These are phyloP conservation scores for Odontothrips loti DNA, from an alignment of 2,888 invertebrate genomes.

Conservation along the genomic window DNA sequence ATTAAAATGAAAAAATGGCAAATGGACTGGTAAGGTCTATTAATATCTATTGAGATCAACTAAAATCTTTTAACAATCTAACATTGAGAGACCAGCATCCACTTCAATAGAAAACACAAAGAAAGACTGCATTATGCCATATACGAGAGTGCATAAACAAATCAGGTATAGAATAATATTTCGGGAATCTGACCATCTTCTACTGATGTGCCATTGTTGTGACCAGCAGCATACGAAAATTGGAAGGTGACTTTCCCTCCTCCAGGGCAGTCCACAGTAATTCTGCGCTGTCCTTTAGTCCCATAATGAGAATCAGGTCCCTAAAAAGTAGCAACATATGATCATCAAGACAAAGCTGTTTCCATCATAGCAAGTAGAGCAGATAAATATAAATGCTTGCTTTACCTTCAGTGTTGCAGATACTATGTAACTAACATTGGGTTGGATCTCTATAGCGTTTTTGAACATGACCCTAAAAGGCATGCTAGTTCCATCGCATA, in stretches of 20 bases:
- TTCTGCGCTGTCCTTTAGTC: slow-evolving; percentile 70
- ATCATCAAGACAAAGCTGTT: neutral
- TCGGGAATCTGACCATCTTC: slow-evolving; percentile 86
- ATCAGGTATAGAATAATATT: slow-evolving; percentile 71
- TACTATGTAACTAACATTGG: slow-evolving; percentile 74
- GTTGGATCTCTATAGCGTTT: slow-evolving; percentile 74
- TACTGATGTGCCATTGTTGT: slow-evolving; percentile 80
- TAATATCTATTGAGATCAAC: neutral
- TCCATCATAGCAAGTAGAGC: neutral
- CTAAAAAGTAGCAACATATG: slow-evolving; percentile 48
- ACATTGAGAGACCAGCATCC: too few relatives aligned
- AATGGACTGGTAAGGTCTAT: neutral
- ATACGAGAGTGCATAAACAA: neutral
- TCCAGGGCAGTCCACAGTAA: slow-evolving; percentile 70
- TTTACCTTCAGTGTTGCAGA: slow-evolving; percentile 70
- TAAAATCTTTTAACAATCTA: neutral
- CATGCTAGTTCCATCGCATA: slow-evolving; percentile 71
- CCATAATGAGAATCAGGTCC: slow-evolving; percentile 86
- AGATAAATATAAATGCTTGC: neutral
- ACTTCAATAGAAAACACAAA: too few relatives aligned
- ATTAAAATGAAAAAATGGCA: neutral
- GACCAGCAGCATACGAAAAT: slow-evolving; percentile 79
- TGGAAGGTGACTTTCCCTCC: slow-evolving; percentile 74
- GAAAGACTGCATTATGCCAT: too few relatives aligned
- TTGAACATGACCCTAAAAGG: slow-evolving; percentile 78